Percentiles rank a stretch among this genome's conserved stretches.
These are phyloP conservation scores for Sarcophaga bullata DNA, from an alignment of 1,140 invertebrate species.

Conservation along the genomic window DNA sequence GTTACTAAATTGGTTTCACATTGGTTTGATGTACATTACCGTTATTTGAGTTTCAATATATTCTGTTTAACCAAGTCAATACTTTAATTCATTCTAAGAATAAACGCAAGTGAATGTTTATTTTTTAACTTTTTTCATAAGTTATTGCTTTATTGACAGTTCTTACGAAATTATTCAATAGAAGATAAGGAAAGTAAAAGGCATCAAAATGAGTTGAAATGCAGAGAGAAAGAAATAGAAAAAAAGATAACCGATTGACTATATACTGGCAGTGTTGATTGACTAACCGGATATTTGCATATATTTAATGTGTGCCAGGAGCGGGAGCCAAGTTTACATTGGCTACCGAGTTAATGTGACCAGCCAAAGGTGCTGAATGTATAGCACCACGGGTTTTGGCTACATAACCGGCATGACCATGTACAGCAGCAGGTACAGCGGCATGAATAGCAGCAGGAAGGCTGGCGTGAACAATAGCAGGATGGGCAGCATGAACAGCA, in stretches of 20 bases:
- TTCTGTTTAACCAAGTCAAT: background rate
- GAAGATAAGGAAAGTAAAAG: background rate
- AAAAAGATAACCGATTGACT: too few species aligned
- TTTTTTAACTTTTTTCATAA: background rate
- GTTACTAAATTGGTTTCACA: too few species aligned
- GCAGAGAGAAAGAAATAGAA: too few species aligned
- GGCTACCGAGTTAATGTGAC: conserved; percentile 59
- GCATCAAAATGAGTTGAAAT: background rate
- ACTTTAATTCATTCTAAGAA: too few species aligned
- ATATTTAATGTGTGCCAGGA: conserved; percentile 61
- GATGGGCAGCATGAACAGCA: conserved; percentile 66
- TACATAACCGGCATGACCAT: conserved; percentile 57
- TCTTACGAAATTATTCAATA: too few species aligned
- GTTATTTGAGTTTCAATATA: too few species aligned
- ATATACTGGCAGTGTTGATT: too few species aligned
- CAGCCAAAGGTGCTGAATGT: conserved; percentile 59
- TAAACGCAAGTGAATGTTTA: too few species aligned
- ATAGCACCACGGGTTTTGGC: conserved; percentile 68
- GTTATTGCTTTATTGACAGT: background rate
- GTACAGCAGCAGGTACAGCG: background rate
- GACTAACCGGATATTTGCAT: too few species aligned
- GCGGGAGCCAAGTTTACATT: conserved; percentile 67
- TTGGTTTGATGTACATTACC: too few species aligned
- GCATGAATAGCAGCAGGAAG: background rate
- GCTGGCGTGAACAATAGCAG: conserved; percentile 45